Evolutionary conservation across 2,888 invertebrate species (phyloP).

Genomic region (Neoitamus cyanurus): DNA sequence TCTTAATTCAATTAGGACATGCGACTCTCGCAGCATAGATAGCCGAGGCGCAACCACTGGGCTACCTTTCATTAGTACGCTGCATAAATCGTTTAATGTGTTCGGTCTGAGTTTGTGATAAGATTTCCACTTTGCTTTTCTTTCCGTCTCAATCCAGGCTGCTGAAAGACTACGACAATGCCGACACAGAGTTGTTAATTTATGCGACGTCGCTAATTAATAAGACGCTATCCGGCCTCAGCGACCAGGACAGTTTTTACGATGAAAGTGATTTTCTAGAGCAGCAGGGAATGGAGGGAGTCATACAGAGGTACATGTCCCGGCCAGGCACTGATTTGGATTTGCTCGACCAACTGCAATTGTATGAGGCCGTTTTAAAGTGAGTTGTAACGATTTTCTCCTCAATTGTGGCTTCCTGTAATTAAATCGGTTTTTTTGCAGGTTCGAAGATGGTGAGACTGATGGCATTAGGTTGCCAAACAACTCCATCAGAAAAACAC

Average conservation of each 20-base stretch:
- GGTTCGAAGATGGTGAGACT: slow-evolving; percentile 69
- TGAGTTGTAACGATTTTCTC: slow-evolving; percentile 69
- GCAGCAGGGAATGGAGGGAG: slow-evolving; percentile 90
- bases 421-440: slow-evolving; percentile 49
- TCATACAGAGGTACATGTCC: slow-evolving; percentile 89
- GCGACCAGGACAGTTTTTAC: slow-evolving; percentile 96
- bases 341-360: slow-evolving; percentile 91
- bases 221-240: slow-evolving; percentile 91
- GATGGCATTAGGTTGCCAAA: slow-evolving; percentile 72
- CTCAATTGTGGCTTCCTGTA: neutral
- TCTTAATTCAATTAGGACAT: slow-evolving; percentile 43
- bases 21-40: neutral
- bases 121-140: neutral
- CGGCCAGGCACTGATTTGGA: slow-evolving; percentile 94
- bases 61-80: slow-evolving; percentile 1
- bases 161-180: slow-evolving; percentile 93
- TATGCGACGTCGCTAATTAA: slow-evolving; percentile 97
- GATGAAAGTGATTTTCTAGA: slow-evolving; percentile 96
- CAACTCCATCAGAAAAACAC: slow-evolving; percentile 77
- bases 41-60: neutral
- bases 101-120: neutral
- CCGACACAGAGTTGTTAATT: slow-evolving; percentile 94
- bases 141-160: slow-evolving; percentile 68
- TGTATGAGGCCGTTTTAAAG: slow-evolving; percentile 92
- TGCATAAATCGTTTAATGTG: slow-evolving; percentile 13